phyloP scores from a whole-genome alignment of 1,140 invertebrate species.

The Armadillidium nasatum region DNA sequence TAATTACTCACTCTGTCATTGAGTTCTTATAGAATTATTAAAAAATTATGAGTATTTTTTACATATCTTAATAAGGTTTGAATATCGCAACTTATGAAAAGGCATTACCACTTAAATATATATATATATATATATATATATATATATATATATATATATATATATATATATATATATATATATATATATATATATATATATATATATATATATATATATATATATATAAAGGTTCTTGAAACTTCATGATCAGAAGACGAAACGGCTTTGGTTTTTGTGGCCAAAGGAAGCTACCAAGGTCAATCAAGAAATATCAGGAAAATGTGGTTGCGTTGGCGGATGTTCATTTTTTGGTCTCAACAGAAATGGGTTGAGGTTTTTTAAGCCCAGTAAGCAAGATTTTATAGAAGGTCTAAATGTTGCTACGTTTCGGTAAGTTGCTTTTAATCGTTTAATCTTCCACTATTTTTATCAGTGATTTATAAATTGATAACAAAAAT shows the following conservation, averaged over 20 bases:
- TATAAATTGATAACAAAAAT: too few relatives aligned
- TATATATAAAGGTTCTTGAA: slow-evolving; percentile 65
- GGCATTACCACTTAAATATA: too few relatives aligned
- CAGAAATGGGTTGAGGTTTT: slow-evolving; percentile 77
- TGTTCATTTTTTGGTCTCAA: slow-evolving; percentile 90
- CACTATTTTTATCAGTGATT: too few relatives aligned
- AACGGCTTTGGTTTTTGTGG: slow-evolving; percentile 93
- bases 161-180: slow-evolving; percentile 13
- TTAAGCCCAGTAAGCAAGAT: slow-evolving; percentile 75
- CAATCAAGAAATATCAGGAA: slow-evolving; percentile 56
- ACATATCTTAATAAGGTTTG: too few relatives aligned
- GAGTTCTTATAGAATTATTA: too few relatives aligned
- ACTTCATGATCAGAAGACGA: slow-evolving; percentile 79
- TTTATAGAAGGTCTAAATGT: slow-evolving; percentile 75
- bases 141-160: slow-evolving; percentile 21
- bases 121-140: slow-evolving; percentile 24
- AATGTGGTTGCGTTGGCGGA: slow-evolving; percentile 92
- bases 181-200: slow-evolving; percentile 17
- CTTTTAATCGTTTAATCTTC: too few relatives aligned
- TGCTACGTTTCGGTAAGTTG: slow-evolving; percentile 62
- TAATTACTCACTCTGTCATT: too few relatives aligned
- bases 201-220: slow-evolving; percentile 18
- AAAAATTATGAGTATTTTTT: too few relatives aligned
- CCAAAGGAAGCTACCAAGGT: slow-evolving; percentile 55
- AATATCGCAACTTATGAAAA: too few relatives aligned